These are phyloP conservation scores for Carassius gibelio DNA, from an alignment of 2,113 vertebrate genomes.

Conservation along the genomic window DNA sequence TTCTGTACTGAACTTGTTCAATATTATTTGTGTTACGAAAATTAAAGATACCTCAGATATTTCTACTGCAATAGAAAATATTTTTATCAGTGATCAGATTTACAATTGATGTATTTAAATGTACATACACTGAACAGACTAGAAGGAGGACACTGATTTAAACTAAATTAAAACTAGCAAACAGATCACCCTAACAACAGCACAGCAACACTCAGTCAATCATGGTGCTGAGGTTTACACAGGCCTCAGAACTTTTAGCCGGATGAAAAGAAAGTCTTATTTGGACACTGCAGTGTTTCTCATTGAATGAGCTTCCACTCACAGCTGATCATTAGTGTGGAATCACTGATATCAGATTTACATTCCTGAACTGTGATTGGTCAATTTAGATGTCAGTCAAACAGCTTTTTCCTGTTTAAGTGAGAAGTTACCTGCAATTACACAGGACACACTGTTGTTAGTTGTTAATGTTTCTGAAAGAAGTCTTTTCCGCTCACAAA, in stretches of 20 bases:
- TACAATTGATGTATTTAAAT: neutral
- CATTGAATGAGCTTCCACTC: neutral
- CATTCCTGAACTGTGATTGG: neutral
- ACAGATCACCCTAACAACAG: neutral
- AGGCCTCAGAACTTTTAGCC: neutral
- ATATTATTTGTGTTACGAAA: neutral
- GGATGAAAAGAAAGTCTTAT: neutral
- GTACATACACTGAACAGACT: neutral
- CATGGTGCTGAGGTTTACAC: neutral
- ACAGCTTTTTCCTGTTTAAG: neutral
- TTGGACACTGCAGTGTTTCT: too few relatives aligned
- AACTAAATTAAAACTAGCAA: neutral
- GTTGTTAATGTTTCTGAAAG: neutral
- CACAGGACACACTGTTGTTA: neutral
- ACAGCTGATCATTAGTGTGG: neutral
- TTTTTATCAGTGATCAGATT: too few relatives aligned
- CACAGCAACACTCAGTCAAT: too few relatives aligned
- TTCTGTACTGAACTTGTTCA: too few relatives aligned
- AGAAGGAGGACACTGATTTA: neutral
- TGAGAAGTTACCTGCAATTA: neutral
- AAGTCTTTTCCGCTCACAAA: too few relatives aligned
- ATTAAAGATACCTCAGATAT: neutral
- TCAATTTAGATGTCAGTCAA: neutral
- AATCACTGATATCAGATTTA: neutral
- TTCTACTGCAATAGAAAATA: neutral